phyloP scores from a whole-genome alignment of 2,113 vertebrate genomes.

The Scalopus aquaticus region DNA sequence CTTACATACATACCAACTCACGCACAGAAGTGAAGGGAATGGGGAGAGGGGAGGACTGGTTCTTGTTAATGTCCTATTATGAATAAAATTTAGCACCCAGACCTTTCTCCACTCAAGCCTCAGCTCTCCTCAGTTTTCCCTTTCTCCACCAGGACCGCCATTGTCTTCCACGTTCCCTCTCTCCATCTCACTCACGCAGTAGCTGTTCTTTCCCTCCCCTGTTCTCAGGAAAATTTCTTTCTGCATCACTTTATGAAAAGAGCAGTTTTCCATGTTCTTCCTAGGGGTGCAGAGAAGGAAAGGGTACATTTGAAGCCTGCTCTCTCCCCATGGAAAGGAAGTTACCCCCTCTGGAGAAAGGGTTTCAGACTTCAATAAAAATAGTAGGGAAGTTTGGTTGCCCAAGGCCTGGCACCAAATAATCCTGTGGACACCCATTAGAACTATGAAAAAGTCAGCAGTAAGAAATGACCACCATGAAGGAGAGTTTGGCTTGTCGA shows the following conservation, averaged over 20 bases:
- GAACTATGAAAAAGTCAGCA: background rate
- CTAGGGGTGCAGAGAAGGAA: accelerated
- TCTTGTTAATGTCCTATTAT: background rate
- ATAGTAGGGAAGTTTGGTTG: background rate
- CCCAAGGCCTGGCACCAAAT: too few relatives aligned
- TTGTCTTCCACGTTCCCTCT: background rate
- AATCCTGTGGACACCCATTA: accelerated
- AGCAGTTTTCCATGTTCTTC: background rate
- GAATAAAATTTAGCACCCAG: too few relatives aligned
- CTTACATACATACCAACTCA: background rate
- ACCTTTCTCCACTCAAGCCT: too few relatives aligned
- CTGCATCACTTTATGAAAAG: background rate
- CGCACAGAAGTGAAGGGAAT: background rate
- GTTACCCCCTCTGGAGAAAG: background rate
- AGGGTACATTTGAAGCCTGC: background rate
- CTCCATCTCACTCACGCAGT: too few relatives aligned
- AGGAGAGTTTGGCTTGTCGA: background rate
- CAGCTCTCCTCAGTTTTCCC: too few relatives aligned
- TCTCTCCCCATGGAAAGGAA: background rate
- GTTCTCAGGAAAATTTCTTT: background rate
- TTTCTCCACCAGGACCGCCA: too few relatives aligned
- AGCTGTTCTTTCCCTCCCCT: background rate
- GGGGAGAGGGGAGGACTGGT: background rate
- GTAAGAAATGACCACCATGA: background rate
- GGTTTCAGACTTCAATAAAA: background rate